Conservation (phyloP, 2,113 vertebrate species). For the Turdus rufiventris region DNA sequence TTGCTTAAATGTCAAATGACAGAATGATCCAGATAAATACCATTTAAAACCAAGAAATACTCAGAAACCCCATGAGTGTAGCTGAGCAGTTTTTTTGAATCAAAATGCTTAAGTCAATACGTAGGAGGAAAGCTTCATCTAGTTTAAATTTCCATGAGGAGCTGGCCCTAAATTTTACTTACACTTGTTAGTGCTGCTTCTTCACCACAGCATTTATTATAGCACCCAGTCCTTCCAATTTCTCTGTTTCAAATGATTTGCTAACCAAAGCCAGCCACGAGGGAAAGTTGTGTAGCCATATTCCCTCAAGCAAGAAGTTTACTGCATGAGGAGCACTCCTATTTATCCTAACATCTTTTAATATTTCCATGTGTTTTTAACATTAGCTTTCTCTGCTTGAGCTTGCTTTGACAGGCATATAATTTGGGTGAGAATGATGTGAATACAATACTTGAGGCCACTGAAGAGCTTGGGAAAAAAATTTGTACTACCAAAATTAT, state of each 20-base stretch:
- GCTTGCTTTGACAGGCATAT: conserved; percentile 2
- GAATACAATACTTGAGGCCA: conserved; percentile 11
- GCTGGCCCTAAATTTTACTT: not conserved
- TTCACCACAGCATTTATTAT: not conserved
- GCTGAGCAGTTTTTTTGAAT: not conserved
- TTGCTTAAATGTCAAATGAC: conserved; percentile 45
- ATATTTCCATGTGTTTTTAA: conserved; percentile 15
- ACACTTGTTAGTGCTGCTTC: not conserved
- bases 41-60: not conserved
- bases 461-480: conserved; percentile 11
- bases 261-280: not conserved
- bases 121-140: not conserved
- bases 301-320: not conserved
- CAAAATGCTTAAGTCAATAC: not conserved
- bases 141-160: not conserved
- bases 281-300: not conserved
- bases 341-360: not conserved
- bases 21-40: conserved; percentile 6
- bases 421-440: not conserved
- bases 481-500: not conserved
- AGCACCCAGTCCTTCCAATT: not conserved
- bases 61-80: not conserved
- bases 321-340: not conserved
- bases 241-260: not conserved
- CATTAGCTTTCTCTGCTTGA: not conserved